These are phyloP conservation scores for Pan paniscus DNA, from an alignment of 2,113 vertebrate species.

Conservation along the genomic window DNA sequence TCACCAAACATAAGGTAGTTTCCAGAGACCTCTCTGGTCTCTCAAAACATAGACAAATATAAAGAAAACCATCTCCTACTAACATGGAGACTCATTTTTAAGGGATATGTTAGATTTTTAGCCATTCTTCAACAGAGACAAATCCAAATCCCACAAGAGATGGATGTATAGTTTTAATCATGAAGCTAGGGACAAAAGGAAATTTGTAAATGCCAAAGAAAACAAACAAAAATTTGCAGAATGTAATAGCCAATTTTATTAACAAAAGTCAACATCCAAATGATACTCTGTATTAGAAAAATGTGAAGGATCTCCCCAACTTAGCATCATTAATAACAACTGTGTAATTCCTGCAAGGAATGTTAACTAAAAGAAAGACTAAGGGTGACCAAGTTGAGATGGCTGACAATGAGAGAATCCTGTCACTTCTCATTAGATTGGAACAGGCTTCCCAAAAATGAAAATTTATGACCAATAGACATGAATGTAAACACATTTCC, in stretches of 20 bases:
- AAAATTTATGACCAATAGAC: not conserved
- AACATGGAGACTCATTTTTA: not conserved
- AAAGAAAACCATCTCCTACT: not conserved
- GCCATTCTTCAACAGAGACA: not conserved
- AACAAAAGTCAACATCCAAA: not conserved
- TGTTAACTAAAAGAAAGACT: not conserved
- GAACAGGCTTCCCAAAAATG: not conserved
- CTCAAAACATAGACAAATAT: not conserved
- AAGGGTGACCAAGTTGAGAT: not conserved
- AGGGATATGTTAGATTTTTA: not conserved
- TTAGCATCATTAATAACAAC: not conserved
- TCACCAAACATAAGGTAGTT: not conserved
- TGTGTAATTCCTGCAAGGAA: not conserved
- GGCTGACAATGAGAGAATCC: not conserved
- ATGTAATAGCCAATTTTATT: not conserved
- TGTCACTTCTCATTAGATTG: slow-evolving; percentile 34
- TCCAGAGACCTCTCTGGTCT: not conserved
- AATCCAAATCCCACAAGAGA: not conserved
- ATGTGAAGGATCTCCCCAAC: not conserved
- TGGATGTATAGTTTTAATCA: not conserved
- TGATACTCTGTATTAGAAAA: not conserved
- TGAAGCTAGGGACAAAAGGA: not conserved
- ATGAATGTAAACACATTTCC: slow-evolving; percentile 28
- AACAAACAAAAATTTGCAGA: not conserved
- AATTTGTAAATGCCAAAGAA: not conserved